phyloP scores from a whole-genome alignment of 2,888 invertebrate species.

The Nemoura dubitans region DNA sequence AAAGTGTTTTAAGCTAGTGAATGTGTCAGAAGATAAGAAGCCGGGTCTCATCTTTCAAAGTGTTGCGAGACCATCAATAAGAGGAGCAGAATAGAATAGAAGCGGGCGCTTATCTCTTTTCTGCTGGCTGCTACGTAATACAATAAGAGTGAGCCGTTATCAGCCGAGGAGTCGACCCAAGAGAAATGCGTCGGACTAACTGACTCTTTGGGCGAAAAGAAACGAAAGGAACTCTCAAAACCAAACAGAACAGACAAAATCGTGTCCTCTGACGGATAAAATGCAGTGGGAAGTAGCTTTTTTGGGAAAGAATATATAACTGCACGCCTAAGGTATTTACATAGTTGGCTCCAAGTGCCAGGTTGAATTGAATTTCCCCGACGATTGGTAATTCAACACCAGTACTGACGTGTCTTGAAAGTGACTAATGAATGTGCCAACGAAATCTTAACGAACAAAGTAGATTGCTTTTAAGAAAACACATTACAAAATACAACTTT shows the following conservation, averaged over 20 bases:
- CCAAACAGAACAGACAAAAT: conserved; percentile 12
- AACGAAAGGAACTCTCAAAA: neutral
- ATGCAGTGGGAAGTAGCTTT: neutral
- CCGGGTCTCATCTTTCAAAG: neutral
- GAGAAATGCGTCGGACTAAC: neutral
- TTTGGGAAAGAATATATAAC: neutral
- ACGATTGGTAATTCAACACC: neutral
- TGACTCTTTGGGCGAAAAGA: neutral
- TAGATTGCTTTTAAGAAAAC: conserved; percentile 36
- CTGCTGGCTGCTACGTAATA: neutral
- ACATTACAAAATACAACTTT: conserved; percentile 42
- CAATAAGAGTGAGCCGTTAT: conserved; percentile 7
- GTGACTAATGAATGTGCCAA: conserved; percentile 7
- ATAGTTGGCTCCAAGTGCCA: neutral
- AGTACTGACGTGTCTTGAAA: neutral
- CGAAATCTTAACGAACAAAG: conserved; percentile 15
- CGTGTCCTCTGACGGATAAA: neutral
- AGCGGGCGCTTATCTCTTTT: neutral
- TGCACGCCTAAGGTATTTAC: neutral
- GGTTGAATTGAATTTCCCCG: neutral
- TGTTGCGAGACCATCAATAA: conserved; percentile 4
- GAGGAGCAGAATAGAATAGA: neutral
- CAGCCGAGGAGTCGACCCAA: neutral
- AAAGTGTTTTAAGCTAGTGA: conserved; percentile 12
- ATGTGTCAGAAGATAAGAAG: conserved; percentile 12